Conservation (phyloP, 2,888 invertebrate genomes). For the Melipona bicolor region DNA sequence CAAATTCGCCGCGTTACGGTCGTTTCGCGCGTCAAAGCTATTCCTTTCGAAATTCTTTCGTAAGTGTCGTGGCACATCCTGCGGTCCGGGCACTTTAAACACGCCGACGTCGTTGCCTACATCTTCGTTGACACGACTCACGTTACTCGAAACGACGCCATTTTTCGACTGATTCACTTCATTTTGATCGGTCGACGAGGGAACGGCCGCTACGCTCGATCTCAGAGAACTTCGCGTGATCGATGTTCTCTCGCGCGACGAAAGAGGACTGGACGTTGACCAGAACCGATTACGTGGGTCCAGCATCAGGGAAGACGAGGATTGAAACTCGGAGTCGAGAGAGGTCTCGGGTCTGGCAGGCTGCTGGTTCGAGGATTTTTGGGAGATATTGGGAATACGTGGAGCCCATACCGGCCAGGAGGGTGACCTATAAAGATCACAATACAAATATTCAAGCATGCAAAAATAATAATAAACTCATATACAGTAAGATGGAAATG, state of each 20-base stretch:
- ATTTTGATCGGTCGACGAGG: constrained; percentile 2
- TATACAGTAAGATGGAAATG: constrained; percentile 43
- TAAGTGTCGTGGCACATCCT: constrained; percentile 68
- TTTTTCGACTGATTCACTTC: constrained; percentile 28
- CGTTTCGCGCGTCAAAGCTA: constrained; percentile 57
- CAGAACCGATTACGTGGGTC: constrained; percentile 79
- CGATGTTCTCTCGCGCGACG: constrained; percentile 50
- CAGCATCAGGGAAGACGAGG: constrained; percentile 76
- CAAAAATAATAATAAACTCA: constrained; percentile 78
- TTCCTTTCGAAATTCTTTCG: constrained; percentile 68
- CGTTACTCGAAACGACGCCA: constrained; percentile 42
- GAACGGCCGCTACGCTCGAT: constrained; percentile 42
- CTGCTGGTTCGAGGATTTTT: constrained; percentile 68
- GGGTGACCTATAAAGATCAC: constrained; percentile 86
- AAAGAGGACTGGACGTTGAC: constrained; percentile 74
- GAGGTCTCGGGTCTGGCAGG: constrained; percentile 51
- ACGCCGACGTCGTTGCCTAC: constrained; percentile 33
- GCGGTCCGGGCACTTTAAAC: constrained; percentile 75
- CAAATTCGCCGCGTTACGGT: constrained; percentile 42
- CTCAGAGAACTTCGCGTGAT: constrained; percentile 17
- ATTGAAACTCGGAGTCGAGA: constrained; percentile 72
- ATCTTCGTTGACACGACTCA: not conserved
- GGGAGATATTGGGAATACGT: constrained; percentile 82
- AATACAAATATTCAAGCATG: constrained; percentile 85
- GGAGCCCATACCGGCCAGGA: constrained; percentile 87